These are phyloP conservation scores for Hippoglossus stenolepis DNA, from an alignment of 2,113 vertebrate genomes.

Conservation along the genomic window DNA sequence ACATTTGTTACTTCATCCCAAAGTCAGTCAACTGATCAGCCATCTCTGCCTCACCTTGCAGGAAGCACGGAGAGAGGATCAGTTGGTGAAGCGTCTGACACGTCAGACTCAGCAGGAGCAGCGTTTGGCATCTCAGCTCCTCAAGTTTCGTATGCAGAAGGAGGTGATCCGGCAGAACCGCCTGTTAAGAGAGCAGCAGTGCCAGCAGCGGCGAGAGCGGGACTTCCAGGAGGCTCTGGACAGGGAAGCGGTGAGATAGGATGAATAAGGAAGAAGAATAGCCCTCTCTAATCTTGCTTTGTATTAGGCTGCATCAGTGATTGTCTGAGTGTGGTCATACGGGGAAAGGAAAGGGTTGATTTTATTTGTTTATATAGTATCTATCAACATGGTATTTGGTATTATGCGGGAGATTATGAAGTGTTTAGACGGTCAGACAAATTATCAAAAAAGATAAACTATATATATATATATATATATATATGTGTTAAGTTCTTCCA, in stretches of 20 bases:
- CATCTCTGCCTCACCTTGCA: slow-evolving; percentile 56
- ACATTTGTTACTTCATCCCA: background rate
- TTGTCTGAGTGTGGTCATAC: slow-evolving; percentile 4
- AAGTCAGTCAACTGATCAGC: slow-evolving; percentile 5
- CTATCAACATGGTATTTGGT: slow-evolving; percentile 14
- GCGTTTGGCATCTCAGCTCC: slow-evolving; percentile 88
- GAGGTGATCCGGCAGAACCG: slow-evolving; percentile 90
- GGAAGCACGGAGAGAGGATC: slow-evolving; percentile 87
- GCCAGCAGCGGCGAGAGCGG: slow-evolving; percentile 86
- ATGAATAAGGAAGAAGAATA: slow-evolving; percentile 36
- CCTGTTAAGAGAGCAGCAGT: slow-evolving; percentile 90
- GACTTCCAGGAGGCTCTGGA: slow-evolving; percentile 91
- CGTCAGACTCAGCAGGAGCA: slow-evolving; percentile 91
- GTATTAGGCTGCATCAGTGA: slow-evolving; percentile 27
- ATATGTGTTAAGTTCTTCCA: background rate
- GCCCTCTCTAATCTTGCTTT: slow-evolving; percentile 1
- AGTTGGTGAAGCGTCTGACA: slow-evolving; percentile 89
- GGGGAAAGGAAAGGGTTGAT: background rate
- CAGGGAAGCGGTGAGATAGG: slow-evolving; percentile 88
- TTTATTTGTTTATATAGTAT: background rate
- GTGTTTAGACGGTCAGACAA: background rate
- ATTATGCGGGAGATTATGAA: background rate
- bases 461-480: background rate
- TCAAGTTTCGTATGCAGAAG: slow-evolving; percentile 90
- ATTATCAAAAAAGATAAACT: background rate